These are phyloP conservation scores for Crotalus tigris DNA, from an alignment of 2,113 vertebrate genomes.

Conservation along the genomic window DNA sequence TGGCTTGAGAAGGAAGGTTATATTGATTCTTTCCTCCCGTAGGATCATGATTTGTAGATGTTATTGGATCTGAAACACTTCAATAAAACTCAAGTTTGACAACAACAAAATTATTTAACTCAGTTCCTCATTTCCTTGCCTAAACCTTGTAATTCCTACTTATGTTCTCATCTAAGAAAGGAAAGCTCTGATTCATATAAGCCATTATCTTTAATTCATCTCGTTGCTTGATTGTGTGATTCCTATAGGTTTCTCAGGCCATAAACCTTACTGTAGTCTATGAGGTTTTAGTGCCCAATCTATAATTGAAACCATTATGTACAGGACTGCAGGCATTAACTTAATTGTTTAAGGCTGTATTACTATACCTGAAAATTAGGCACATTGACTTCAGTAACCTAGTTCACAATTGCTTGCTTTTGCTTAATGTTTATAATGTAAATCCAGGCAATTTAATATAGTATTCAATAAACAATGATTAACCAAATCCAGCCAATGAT, in stretches of 20 bases:
- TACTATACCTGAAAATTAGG: too few species aligned
- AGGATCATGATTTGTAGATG: background rate
- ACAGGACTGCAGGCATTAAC: background rate
- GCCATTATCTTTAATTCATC: background rate
- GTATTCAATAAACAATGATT: too few species aligned
- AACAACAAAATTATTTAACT: background rate
- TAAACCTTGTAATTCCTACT: background rate
- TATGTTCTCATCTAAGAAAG: background rate
- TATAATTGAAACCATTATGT: background rate
- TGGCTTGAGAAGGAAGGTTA: background rate
- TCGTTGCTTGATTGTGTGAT: background rate
- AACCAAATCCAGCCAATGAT: background rate
- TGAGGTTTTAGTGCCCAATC: background rate
- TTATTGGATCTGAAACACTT: background rate
- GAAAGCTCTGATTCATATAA: background rate
- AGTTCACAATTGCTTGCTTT: background rate
- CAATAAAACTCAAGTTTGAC: background rate
- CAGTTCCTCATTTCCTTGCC: background rate
- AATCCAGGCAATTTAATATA: too few species aligned
- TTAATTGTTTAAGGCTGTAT: too few species aligned
- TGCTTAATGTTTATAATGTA: too few species aligned
- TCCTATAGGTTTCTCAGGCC: background rate
- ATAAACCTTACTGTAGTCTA: background rate
- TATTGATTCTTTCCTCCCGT: background rate
- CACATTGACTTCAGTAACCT: too few species aligned